phyloP scores from a whole-genome alignment of 2,113 vertebrate species.

The Vanacampus margaritifer region DNA sequence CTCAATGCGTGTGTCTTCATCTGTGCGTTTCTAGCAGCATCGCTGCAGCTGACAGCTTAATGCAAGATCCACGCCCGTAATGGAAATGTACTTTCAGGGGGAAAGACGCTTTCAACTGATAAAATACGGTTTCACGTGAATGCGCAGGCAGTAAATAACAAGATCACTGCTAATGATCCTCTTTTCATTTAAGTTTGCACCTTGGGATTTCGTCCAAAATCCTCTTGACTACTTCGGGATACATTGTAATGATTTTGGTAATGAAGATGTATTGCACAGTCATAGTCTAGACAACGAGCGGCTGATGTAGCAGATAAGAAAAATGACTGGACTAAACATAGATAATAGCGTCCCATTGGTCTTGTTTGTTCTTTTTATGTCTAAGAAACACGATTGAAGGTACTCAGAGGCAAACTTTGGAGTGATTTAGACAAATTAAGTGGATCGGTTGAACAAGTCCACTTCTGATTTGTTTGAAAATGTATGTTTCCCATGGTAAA shows the following conservation, averaged over 20 bases:
- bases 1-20: background rate
- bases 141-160: constrained; percentile 42
- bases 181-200: constrained; percentile 35
- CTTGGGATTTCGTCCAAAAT: constrained; percentile 53
- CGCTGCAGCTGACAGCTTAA: constrained; percentile 13
- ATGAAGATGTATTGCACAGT: constrained; percentile 57
- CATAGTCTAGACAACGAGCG: constrained; percentile 20
- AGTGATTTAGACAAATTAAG: background rate
- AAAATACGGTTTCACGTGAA: constrained; percentile 37
- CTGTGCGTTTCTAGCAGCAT: constrained; percentile 7
- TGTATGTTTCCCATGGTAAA: background rate
- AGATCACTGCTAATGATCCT: constrained; percentile 38
- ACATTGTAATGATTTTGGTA: constrained; percentile 52
- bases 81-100: constrained; percentile 19
- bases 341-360: constrained; percentile 58
- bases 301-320: constrained; percentile 29
- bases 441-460: background rate
- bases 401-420: background rate
- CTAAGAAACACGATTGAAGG: constrained; percentile 15
- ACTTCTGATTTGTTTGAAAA: background rate
- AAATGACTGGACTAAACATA: constrained; percentile 44
- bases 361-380: constrained; percentile 30
- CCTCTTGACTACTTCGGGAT: constrained; percentile 33
- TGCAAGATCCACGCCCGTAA: constrained; percentile 23
- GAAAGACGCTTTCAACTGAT: constrained; percentile 36